phyloP scores from a whole-genome alignment of 2,888 invertebrate species.

The Dichetophora obliterata region DNA sequence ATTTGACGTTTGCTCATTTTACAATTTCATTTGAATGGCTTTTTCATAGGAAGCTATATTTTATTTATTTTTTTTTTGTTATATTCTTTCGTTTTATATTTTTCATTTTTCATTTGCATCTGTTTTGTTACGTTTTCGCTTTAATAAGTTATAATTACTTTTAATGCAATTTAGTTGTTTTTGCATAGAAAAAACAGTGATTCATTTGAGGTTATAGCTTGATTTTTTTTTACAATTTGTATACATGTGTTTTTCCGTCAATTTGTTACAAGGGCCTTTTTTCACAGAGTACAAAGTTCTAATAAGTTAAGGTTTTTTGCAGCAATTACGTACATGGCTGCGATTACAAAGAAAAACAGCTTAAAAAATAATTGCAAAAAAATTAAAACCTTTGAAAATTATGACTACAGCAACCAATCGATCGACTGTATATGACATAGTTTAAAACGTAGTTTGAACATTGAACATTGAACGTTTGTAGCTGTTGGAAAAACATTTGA shows the following conservation, averaged over 20 bases:
- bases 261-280: conserved; percentile 47
- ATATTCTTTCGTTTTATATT: not conserved
- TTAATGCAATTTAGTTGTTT: conserved; percentile 65
- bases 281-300: conserved; percentile 37
- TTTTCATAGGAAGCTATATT: not conserved
- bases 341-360: not conserved
- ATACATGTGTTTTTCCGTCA: conserved; percentile 3
- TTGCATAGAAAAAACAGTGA: conserved; percentile 41
- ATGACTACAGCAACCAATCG: no score
- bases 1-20: not conserved
- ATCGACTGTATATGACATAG: no score
- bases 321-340: conserved; percentile 15
- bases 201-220: conserved; percentile 43
- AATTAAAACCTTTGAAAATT: not conserved
- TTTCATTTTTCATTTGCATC: not conserved
- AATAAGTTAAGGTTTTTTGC: conserved; percentile 21
- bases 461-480: no score
- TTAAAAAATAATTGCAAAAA: not conserved
- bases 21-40: conserved; percentile 4
- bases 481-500: no score
- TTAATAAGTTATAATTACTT: conserved; percentile 67
- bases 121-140: conserved; percentile 47
- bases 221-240: conserved; percentile 25
- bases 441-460: no score
- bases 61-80: not conserved